These are phyloP conservation scores for Microctonus hyperodae DNA, from an alignment of 2,888 invertebrate species.

Conservation along the genomic window DNA sequence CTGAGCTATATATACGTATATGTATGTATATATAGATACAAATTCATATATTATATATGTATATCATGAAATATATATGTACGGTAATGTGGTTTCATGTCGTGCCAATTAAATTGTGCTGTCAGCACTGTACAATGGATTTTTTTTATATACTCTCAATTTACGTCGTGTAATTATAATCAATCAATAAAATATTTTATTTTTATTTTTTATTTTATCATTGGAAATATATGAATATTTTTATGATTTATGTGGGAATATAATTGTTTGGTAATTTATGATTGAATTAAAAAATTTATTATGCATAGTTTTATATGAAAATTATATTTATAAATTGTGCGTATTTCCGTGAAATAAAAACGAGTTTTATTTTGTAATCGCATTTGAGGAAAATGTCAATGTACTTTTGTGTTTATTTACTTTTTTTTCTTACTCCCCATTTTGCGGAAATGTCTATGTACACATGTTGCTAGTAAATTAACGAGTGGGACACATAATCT, in stretches of 20 bases:
- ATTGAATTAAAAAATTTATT: neutral
- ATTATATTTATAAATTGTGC: neutral
- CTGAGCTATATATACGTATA: too few species aligned
- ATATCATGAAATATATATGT: too few species aligned
- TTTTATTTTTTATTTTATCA: neutral
- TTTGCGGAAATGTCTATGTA: slow-evolving; percentile 2
- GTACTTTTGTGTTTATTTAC: slow-evolving; percentile 7
- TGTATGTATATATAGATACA: too few species aligned
- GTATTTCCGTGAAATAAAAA: neutral
- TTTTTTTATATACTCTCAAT: neutral
- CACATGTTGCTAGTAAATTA: neutral
- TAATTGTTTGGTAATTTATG: neutral
- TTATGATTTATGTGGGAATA: neutral
- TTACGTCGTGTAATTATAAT: neutral
- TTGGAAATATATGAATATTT: too few species aligned
- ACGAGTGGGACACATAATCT: neutral
- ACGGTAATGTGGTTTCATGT: neutral
- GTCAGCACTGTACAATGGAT: neutral
- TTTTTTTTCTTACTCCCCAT: neutral
- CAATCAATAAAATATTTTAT: neutral
- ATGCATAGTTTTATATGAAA: too few species aligned
- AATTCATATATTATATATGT: too few species aligned
- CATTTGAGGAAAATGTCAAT: slow-evolving; percentile 1
- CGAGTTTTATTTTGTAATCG: slow-evolving; percentile 23
- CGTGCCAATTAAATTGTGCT: neutral